Conservation (phyloP, 2,113 vertebrate genomes). For the Alouatta palliata region DNA sequence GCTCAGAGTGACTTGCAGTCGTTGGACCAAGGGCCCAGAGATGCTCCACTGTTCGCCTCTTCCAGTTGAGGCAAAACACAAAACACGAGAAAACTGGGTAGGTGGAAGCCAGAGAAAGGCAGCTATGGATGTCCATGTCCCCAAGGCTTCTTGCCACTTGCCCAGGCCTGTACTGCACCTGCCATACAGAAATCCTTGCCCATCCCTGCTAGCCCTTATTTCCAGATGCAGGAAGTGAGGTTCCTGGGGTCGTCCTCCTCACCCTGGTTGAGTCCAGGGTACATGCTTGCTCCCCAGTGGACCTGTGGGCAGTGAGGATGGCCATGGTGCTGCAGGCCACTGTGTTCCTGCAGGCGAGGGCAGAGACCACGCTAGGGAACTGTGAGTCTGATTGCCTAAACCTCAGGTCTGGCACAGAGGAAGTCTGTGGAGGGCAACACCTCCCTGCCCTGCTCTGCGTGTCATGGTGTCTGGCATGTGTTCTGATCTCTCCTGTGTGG, state of each 20-base stretch:
- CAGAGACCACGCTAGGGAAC: neutral
- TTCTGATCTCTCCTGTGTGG: neutral
- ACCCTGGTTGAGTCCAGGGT: neutral
- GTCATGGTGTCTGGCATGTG: neutral
- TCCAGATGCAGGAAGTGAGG: neutral
- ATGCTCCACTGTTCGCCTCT: neutral
- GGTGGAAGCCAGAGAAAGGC: neutral
- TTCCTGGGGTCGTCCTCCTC: neutral
- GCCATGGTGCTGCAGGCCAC: neutral
- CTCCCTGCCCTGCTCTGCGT: neutral
- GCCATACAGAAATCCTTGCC: neutral
- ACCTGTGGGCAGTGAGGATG: neutral
- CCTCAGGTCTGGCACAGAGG: conserved; percentile 12
- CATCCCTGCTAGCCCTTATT: neutral
- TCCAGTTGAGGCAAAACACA: neutral
- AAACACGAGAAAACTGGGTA: neutral
- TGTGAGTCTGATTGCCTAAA: neutral
- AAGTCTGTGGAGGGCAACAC: neutral
- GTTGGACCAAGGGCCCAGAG: neutral
- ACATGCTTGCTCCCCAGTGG: neutral
- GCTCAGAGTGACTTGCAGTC: neutral
- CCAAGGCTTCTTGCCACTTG: neutral
- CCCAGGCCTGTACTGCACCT: neutral
- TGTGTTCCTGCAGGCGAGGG: neutral
- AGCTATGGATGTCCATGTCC: neutral